These are phyloP conservation scores for Onychostruthus taczanowskii DNA, from an alignment of 2,113 vertebrate species.

Conservation along the genomic window DNA sequence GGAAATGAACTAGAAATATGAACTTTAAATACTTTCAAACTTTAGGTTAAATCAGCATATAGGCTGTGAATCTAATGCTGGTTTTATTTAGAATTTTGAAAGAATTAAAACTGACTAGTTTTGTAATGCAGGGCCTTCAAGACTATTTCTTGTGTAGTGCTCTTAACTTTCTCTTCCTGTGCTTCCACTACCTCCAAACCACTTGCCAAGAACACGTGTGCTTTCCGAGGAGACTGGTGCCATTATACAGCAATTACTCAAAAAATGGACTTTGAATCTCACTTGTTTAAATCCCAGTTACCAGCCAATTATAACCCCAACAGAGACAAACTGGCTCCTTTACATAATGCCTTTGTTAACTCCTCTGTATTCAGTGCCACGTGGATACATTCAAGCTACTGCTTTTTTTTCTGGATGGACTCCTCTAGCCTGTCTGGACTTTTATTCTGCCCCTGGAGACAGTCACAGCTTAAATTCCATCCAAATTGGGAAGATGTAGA, in stretches of 20 bases:
- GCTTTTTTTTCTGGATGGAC: constrained; percentile 45
- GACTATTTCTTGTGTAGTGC: not conserved
- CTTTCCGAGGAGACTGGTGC: not conserved
- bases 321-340: constrained; percentile 57
- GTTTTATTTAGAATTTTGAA: not conserved
- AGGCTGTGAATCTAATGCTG: not conserved
- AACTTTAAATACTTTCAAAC: not conserved
- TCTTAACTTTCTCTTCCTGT: not conserved
- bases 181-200: not conserved
- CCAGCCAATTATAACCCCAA: constrained; percentile 29
- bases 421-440: constrained; percentile 34
- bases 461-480: constrained; percentile 25
- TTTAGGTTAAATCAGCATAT: not conserved
- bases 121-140: not conserved
- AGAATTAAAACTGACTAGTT: not conserved
- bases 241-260: constrained; percentile 9
- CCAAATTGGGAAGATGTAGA: constrained; percentile 18
- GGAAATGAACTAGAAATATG: not conserved
- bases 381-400: constrained; percentile 51
- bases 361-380: constrained; percentile 19
- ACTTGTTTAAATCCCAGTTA: constrained; percentile 30
- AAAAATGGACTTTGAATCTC: constrained; percentile 26
- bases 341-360: constrained; percentile 55
- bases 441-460: constrained; percentile 45
- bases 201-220: not conserved